Evolutionary conservation across 2,888 invertebrate genomes (phyloP).

Genomic region (Parnassius mnemosyne): DNA sequence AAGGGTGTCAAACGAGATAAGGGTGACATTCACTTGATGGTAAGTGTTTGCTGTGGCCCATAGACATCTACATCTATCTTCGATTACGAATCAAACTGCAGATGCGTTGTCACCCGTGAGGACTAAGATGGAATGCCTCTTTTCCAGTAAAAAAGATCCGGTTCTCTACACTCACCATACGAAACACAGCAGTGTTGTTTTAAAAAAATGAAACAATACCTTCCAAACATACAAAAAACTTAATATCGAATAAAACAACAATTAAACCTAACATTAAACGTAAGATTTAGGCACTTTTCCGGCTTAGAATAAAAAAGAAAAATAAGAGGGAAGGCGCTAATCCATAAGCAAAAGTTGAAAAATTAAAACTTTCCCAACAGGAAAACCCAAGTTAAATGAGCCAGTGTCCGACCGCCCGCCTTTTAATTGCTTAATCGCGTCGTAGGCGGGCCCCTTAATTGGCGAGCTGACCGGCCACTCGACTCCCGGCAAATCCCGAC

Average conservation of each 20-base stretch:
- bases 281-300: conserved; percentile 17
- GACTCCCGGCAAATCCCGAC: conserved; percentile 58
- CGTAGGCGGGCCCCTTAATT: conserved; percentile 69
- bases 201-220: too few species aligned
- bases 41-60: too few species aligned
- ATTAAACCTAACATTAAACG: background rate
- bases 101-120: too few species aligned
- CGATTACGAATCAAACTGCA: too few species aligned
- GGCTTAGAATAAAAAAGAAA: conserved; percentile 24
- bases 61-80: too few species aligned
- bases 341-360: conserved; percentile 38
- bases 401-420: conserved; percentile 70
- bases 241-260: background rate
- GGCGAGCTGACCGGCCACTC: conserved; percentile 68
- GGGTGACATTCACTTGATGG: too few species aligned
- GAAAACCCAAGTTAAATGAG: conserved; percentile 65
- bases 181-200: too few species aligned
- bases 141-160: too few species aligned
- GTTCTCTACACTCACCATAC: too few species aligned
- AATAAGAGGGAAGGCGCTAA: conserved; percentile 32
- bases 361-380: conserved; percentile 55
- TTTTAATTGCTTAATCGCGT: conserved; percentile 78
- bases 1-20: too few species aligned
- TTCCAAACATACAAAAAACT: too few species aligned
- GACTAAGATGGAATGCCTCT: too few species aligned